Percentiles rank a stretch among this genome's conserved stretches.
phyloP scores from a whole-genome alignment of 2,797 vertebrate genomes.

The Alosa sapidissima region DNA sequence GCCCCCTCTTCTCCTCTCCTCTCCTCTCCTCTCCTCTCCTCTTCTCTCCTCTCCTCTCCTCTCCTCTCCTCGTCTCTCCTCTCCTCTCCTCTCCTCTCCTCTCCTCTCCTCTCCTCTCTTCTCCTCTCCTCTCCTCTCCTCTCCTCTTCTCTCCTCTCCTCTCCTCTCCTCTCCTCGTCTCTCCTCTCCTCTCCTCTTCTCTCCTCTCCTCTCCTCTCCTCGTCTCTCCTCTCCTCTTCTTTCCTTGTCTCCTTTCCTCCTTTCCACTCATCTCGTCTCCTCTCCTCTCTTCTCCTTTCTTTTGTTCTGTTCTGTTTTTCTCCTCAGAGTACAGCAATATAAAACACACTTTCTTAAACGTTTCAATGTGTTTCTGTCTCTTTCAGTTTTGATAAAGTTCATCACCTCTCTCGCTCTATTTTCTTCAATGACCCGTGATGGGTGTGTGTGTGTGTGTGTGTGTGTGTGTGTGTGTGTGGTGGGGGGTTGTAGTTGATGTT shows the following conservation, averaged over 20 bases:
- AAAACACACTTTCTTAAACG: conserved; percentile 33
- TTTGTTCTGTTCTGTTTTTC: neutral
- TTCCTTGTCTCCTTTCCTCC: no score
- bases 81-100: neutral
- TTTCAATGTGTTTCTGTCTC: conserved; percentile 40
- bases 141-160: no score
- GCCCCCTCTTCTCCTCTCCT: neutral
- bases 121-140: neutral
- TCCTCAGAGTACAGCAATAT: neutral
- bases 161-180: no score
- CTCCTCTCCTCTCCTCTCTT: neutral
- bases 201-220: neutral
- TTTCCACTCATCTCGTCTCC: neutral
- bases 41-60: neutral
- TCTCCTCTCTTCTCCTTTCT: neutral
- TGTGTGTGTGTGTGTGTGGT: neutral
- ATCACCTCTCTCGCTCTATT: neutral
- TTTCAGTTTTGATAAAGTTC: conserved; percentile 14
- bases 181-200: neutral
- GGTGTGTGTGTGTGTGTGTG: no score
- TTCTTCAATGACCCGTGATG: neutral
- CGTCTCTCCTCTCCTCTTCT: neutral
- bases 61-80: neutral
- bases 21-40: no score
- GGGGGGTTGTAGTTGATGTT: neutral